Evolutionary conservation across 2,797 vertebrate species (phyloP).

Genomic region (Bovichtus variegatus): DNA sequence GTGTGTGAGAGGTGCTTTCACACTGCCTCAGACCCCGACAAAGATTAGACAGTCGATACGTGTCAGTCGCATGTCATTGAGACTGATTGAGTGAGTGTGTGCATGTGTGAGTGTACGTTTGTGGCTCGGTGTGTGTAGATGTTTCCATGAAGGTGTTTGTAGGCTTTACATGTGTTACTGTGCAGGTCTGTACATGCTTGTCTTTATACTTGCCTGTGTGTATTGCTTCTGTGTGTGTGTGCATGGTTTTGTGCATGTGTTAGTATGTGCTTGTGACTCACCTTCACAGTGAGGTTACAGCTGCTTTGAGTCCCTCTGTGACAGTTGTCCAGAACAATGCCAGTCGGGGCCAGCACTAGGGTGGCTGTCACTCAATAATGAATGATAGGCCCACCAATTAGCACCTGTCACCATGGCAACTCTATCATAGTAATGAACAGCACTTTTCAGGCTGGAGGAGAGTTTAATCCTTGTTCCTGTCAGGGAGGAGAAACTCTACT

Average conservation of each 20-base stretch:
- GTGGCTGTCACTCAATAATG: conserved; percentile 80
- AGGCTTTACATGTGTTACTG: conserved; percentile 5
- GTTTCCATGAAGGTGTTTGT: neutral
- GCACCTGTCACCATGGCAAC: conserved; percentile 80
- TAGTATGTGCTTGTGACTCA: conserved; percentile 60
- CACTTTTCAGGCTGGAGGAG: conserved; percentile 30
- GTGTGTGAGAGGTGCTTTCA: conserved; percentile 48
- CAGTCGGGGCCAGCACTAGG: conserved; percentile 68
- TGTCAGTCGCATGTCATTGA: conserved; percentile 71
- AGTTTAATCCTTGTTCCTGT: conserved; percentile 35
- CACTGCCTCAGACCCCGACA: conserved; percentile 48
- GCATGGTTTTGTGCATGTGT: conserved; percentile 4
- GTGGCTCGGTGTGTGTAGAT: conserved; percentile 9
- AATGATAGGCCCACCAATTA: conserved; percentile 84
- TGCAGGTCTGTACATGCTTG: conserved; percentile 29
- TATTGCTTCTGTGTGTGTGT: neutral
- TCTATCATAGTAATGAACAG: conserved; percentile 72
- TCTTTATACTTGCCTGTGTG: conserved; percentile 29
- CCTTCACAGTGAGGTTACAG: conserved; percentile 72
- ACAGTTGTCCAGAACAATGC: conserved; percentile 77
- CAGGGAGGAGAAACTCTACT: conserved; percentile 21
- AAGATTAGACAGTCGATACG: conserved; percentile 82
- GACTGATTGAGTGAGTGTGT: conserved; percentile 59
- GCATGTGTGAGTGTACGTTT: neutral
- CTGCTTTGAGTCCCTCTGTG: conserved; percentile 65